Percentiles rank a stretch among this genome's conserved stretches.
These are phyloP conservation scores for Onychorhynchus coronatus DNA, from an alignment of 2,113 vertebrate genomes.

Conservation along the genomic window DNA sequence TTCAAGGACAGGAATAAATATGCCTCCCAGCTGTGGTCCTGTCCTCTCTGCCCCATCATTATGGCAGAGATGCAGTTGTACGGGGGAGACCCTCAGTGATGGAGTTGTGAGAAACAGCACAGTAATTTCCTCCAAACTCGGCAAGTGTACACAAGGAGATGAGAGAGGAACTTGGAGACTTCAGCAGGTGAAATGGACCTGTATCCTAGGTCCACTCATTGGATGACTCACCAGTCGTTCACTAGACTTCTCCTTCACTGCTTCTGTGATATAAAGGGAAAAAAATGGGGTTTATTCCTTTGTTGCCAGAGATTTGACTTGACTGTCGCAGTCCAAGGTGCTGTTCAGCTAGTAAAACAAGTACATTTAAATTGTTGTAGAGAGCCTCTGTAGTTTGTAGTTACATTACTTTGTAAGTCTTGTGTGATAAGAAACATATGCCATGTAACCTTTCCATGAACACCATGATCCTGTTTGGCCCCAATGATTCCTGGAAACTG, in stretches of 20 bases:
- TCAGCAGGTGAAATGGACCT: not conserved
- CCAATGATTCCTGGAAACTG: not conserved
- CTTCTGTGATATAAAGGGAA: not conserved
- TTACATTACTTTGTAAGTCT: not conserved
- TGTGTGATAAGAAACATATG: not conserved
- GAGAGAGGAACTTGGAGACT: not conserved
- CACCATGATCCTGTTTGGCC: not conserved
- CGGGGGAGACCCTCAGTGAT: not conserved
- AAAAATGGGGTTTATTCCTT: not conserved
- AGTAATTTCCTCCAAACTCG: not conserved
- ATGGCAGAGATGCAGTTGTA: not conserved
- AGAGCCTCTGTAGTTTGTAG: not conserved
- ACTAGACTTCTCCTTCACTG: not conserved
- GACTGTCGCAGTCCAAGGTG: not conserved
- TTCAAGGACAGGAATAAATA: not conserved
- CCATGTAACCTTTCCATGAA: not conserved
- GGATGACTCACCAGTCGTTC: not conserved
- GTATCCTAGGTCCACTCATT: not conserved
- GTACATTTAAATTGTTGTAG: not conserved
- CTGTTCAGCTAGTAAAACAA: not conserved
- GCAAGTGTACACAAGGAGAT: not conserved
- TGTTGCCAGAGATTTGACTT: not conserved
- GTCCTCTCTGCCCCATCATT: not conserved
- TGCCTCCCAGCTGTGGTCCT: fast-evolving
- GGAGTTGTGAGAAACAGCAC: not conserved